Base-by-base conservation (phyloP, 2,888 invertebrate species). In the Nyleta sp. region DNA sequence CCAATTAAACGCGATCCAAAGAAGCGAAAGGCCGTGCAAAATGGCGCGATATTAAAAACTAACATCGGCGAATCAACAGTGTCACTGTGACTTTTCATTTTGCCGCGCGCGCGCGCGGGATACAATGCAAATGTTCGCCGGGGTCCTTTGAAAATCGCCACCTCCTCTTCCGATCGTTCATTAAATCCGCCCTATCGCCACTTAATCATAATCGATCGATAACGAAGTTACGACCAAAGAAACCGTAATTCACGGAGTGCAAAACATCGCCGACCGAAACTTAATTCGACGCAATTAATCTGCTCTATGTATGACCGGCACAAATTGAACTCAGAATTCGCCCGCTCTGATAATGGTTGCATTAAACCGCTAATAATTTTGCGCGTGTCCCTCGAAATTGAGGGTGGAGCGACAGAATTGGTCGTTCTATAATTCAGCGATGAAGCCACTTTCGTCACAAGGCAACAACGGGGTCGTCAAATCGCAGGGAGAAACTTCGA, bases 361-460 rank as follows among this genome's bases (percentile, higher is more conserved):
- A 77, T 73, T 62, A 68, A 72, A 68, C 72, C 67, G 73, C 73
- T 73, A 67, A 73, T 78, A 78, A 78, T 78, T 72, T 77, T 60
- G 67, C 48, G 55, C 65, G 71, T 42, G 52, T 68, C 55, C 52
- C 48, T 52, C 38, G 33, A 22, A 24, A 44, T 24, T 40, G 50
- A 35, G 60, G 60, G 60, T 35, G 40, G 28, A 31, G 53, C 60
- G 28, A 22, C 42, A 20, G 35, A 73, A 73, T 73, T 68, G 78
- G 68, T 52, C 62, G 60, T 73, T 72, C 68, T 52, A 73, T 72
- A 73, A 78, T 78, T 72, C 77, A 62, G 59, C 60, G 46, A 62
- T 55, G 78, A 72, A 77, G 77, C 72, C 60, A 72, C 77, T 72
- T 72, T 77, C 72, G 77, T 71, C 71, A 65, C 59, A 44, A 60